phyloP scores from a whole-genome alignment of 2,888 invertebrate species.

The Ephialtes manifestator region DNA sequence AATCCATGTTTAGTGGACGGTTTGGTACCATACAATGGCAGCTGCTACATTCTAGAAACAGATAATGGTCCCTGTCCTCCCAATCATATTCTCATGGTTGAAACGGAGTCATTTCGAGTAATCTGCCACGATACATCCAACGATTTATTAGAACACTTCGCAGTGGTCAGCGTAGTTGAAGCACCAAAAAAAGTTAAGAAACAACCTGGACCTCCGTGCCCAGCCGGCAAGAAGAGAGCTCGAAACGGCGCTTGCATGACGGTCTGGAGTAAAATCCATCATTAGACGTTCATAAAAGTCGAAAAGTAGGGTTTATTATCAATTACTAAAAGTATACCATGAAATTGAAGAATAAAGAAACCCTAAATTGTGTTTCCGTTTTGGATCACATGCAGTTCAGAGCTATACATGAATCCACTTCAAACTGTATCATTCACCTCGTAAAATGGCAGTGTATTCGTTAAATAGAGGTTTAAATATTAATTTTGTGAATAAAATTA shows the following conservation, averaged over 20 bases:
- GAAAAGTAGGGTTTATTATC: too few species aligned
- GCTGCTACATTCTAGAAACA: conserved; percentile 86
- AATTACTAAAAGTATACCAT: too few species aligned
- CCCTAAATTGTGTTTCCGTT: background rate
- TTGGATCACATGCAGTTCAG: background rate
- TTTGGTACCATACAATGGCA: conserved; percentile 86
- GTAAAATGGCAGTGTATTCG: background rate
- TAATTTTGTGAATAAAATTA: background rate
- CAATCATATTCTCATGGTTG: conserved; percentile 87
- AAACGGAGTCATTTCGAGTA: conserved; percentile 87
- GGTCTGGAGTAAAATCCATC: background rate
- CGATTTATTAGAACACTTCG: background rate
- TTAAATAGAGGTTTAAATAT: background rate
- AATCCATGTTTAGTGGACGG: conserved; percentile 89
- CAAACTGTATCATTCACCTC: background rate
- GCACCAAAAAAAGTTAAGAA: background rate
- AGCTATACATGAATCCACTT: background rate
- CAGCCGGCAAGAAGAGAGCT: background rate
- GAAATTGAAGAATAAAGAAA: too few species aligned
- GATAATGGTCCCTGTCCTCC: conserved; percentile 81
- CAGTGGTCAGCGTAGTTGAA: background rate
- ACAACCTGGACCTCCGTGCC: background rate
- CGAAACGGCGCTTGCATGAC: background rate
- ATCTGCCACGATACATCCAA: background rate
- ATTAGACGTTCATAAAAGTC: background rate